Conservation (phyloP, 2,797 vertebrate genomes). For the Nothura maculosa region DNA sequence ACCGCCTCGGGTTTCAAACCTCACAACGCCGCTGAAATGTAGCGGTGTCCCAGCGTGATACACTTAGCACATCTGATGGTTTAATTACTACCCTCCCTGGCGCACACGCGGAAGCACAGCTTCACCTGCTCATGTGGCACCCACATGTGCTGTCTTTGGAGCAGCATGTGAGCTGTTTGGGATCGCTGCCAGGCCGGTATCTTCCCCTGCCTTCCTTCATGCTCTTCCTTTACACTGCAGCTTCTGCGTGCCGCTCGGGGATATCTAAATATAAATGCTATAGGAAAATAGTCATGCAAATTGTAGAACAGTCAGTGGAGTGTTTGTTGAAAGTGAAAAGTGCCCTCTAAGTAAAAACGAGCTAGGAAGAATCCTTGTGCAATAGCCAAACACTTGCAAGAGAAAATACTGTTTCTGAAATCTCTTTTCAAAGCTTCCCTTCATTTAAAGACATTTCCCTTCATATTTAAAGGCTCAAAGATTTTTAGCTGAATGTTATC, state of each 20-base stretch:
- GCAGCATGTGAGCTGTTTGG: background rate
- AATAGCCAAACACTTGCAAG: background rate
- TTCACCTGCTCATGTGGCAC: conserved; percentile 69
- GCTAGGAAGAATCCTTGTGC: background rate
- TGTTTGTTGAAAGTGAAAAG: background rate
- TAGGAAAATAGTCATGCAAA: background rate
- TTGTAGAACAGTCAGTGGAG: background rate
- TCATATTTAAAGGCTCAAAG: background rate
- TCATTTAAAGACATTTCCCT: background rate
- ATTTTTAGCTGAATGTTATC: background rate
- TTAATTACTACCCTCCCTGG: conserved; percentile 55
- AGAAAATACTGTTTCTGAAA: background rate
- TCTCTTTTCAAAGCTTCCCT: background rate
- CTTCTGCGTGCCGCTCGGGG: rapidly evolving
- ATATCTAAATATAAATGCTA: background rate
- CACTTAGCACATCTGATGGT: conserved; percentile 62
- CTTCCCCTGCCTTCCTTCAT: background rate
- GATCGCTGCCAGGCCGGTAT: conserved; percentile 22
- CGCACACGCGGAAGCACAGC: conserved; percentile 8
- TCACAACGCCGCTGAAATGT: conserved; percentile 16
- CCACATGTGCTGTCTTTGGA: conserved; percentile 53
- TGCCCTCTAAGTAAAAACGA: background rate
- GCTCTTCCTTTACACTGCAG: rapidly evolving
- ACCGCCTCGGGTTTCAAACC: background rate
- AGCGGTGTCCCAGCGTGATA: conserved; percentile 18